Conservation (phyloP, 2,888 invertebrate species). For the Nasonia oneida region DNA sequence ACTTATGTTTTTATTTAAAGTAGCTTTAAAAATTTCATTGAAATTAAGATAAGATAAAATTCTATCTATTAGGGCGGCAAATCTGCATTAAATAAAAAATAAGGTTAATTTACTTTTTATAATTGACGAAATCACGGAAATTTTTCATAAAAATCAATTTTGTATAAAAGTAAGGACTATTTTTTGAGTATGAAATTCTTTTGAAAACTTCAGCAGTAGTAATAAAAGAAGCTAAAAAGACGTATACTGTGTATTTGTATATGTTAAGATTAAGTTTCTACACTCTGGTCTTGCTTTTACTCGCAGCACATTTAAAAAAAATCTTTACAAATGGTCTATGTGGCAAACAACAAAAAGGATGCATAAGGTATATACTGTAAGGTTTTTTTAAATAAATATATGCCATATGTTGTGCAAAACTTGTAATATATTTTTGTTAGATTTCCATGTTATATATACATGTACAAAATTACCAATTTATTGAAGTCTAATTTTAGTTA, state of each 20-base stretch:
- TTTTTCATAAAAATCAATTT: not conserved
- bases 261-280: not conserved
- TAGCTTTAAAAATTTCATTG: not conserved
- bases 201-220: not conserved
- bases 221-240: not conserved
- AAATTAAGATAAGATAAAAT: constrained; percentile 1
- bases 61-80: not conserved
- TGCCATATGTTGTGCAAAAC: no score
- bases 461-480: no score
- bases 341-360: no score
- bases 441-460: no score
- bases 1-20: constrained; percentile 12
- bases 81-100: not conserved
- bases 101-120: constrained; percentile 4
- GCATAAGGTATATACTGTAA: no score
- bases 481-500: not conserved
- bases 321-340: no score
- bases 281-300: no score
- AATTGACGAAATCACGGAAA: not conserved
- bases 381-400: no score
- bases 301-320: no score
- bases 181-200: not conserved
- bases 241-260: not conserved
- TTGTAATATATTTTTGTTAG: no score
- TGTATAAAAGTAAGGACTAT: not conserved